Evolutionary conservation across 2,797 vertebrate genomes (phyloP).

Genomic region (Chloroceryle amazona): DNA sequence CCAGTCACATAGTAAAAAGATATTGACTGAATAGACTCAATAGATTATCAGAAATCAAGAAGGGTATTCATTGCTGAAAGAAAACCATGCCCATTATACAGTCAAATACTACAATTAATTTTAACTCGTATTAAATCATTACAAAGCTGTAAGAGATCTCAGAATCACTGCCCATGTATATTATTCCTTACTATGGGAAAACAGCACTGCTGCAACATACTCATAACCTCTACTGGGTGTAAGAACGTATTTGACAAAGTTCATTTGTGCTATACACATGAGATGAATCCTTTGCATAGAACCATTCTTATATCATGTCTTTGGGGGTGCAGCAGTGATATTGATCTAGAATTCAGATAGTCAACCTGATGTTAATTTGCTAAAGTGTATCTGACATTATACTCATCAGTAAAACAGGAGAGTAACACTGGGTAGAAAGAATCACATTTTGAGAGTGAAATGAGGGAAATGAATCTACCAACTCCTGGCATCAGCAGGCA

Average conservation of each 20-base stretch:
- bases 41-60: not conserved
- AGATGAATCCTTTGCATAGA: not conserved
- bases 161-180: not conserved
- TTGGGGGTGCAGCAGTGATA: not conserved
- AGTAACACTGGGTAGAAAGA: constrained; percentile 25
- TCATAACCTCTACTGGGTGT: not conserved
- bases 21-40: not conserved
- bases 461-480: not conserved
- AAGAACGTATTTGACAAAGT: not conserved
- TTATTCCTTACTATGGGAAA: not conserved
- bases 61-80: not conserved
- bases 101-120: not conserved
- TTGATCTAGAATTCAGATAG: constrained; percentile 13
- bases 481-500: not conserved
- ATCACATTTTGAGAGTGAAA: constrained; percentile 33
- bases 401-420: constrained; percentile 33
- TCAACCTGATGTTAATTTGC: not conserved
- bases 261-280: not conserved
- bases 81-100: not conserved
- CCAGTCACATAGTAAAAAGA: not conserved
- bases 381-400: constrained; percentile 15
- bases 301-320: not conserved
- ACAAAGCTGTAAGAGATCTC: not conserved
- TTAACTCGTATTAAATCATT: not conserved
- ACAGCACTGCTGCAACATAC: not conserved